Evolutionary conservation across 2,113 vertebrate species (phyloP).

Genomic region (Progne subis): DNA sequence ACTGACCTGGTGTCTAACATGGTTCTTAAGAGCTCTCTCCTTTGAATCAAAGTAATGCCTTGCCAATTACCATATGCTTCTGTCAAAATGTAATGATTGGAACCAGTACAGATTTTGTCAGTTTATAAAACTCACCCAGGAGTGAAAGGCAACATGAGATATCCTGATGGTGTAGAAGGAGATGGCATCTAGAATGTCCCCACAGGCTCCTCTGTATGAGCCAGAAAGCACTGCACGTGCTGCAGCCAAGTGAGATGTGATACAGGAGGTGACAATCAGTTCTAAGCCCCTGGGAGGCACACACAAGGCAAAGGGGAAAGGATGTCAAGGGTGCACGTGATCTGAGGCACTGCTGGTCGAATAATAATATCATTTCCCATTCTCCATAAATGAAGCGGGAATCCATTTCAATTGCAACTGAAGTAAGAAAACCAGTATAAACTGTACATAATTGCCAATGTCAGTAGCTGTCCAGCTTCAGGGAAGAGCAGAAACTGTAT

Average conservation of each 20-base stretch:
- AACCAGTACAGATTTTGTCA: not conserved
- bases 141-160: not conserved
- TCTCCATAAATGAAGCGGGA: not conserved
- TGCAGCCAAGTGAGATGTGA: not conserved
- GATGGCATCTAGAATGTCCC: not conserved
- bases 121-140: not conserved
- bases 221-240: accelerated
- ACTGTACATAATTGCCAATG: not conserved
- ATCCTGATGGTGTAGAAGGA: not conserved
- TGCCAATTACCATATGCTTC: not conserved
- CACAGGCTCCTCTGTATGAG: not conserved
- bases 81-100: not conserved
- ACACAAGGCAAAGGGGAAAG: not conserved
- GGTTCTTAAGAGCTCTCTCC: not conserved
- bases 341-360: not conserved
- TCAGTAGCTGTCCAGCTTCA: not conserved
- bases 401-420: not conserved
- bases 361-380: not conserved
- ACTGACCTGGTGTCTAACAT: not conserved
- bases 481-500: not conserved
- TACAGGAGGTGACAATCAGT: not conserved
- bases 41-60: not conserved
- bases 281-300: not conserved
- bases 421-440: not conserved
- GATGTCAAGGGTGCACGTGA: not conserved